Evolutionary conservation across 2,113 vertebrate species (phyloP).

Genomic region (Petromus typicus): DNA sequence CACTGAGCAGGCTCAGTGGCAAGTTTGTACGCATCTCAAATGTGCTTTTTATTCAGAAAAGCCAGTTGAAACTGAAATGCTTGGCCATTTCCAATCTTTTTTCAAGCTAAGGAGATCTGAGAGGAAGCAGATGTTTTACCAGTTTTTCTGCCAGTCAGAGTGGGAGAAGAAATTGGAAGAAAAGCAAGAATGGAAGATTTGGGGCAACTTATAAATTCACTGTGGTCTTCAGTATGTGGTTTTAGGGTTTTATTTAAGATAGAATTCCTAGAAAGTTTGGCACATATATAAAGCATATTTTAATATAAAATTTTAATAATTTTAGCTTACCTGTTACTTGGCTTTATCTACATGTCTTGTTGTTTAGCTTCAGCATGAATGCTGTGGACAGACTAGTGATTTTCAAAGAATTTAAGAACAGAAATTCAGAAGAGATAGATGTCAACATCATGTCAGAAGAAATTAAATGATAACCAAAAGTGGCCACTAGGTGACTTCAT

Average conservation of each 20-base stretch:
- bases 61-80: neutral
- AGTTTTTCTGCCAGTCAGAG: neutral
- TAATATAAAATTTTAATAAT: slow-evolving; percentile 12
- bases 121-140: neutral
- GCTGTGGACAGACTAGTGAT: neutral
- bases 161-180: neutral
- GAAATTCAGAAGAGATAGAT: neutral
- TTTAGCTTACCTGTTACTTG: slow-evolving; percentile 4
- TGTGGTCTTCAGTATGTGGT: neutral
- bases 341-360: neutral
- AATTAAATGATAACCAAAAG: neutral
- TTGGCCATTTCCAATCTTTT: neutral
- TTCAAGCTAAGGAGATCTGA: neutral
- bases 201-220: neutral
- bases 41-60: neutral
- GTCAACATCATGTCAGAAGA: neutral
- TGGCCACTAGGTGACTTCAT: slow-evolving; percentile 54
- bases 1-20: neutral
- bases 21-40: neutral
- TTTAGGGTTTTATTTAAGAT: neutral
- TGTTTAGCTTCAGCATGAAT: neutral
- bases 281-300: slow-evolving; percentile 2
- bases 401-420: slow-evolving; percentile 15
- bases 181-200: neutral
- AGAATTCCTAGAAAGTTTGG: slow-evolving; percentile 25